A percentile compares a stretch with the other conserved stretches of the same genome.
phyloP scores from a whole-genome alignment of 2,888 invertebrate genomes.

The Sphaeridia pumilis region DNA sequence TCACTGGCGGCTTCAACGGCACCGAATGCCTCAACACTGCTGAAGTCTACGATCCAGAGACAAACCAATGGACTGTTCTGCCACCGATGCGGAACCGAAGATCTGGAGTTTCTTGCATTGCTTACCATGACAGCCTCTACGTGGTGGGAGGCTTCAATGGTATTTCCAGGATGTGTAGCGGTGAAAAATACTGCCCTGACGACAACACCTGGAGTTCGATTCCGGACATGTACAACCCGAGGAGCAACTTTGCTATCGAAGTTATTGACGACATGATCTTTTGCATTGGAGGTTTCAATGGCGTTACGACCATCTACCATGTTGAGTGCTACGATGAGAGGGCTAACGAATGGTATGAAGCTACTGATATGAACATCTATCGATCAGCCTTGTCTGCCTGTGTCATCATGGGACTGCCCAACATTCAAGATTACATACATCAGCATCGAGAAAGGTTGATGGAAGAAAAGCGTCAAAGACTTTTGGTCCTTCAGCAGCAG shows the following conservation, averaged over 20 bases:
- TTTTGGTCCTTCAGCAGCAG: slow-evolving; percentile 43
- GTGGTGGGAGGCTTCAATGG: slow-evolving; percentile 67
- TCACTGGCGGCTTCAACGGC: slow-evolving; percentile 83
- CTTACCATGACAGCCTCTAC: slow-evolving; percentile 64
- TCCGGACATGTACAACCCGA: slow-evolving; percentile 77
- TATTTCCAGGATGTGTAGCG: slow-evolving; percentile 74
- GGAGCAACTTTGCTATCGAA: slow-evolving; percentile 86
- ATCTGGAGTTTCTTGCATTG: slow-evolving; percentile 82
- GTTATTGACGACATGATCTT: slow-evolving; percentile 75
- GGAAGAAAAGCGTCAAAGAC: slow-evolving; percentile 75
- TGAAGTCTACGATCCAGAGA: slow-evolving; percentile 64
- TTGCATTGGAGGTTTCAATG: slow-evolving; percentile 88
- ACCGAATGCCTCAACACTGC: slow-evolving; percentile 76
- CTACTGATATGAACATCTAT: slow-evolving; percentile 85
- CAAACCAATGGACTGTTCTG: slow-evolving; percentile 72
- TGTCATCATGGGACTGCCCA: slow-evolving; percentile 75
- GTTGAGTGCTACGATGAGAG: slow-evolving; percentile 83
- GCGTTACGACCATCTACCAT: slow-evolving; percentile 80
- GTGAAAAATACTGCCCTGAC: slow-evolving; percentile 69
- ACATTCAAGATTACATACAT: slow-evolving; percentile 81
- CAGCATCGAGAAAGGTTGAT: slow-evolving; percentile 71
- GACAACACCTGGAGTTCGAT: slow-evolving; percentile 70
- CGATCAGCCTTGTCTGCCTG: slow-evolving; percentile 82
- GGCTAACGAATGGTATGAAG: slow-evolving; percentile 81
- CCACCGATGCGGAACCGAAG: slow-evolving; percentile 71